Base-by-base conservation (phyloP, 2,113 vertebrate species). In the Apodemus speciosus region DNA sequence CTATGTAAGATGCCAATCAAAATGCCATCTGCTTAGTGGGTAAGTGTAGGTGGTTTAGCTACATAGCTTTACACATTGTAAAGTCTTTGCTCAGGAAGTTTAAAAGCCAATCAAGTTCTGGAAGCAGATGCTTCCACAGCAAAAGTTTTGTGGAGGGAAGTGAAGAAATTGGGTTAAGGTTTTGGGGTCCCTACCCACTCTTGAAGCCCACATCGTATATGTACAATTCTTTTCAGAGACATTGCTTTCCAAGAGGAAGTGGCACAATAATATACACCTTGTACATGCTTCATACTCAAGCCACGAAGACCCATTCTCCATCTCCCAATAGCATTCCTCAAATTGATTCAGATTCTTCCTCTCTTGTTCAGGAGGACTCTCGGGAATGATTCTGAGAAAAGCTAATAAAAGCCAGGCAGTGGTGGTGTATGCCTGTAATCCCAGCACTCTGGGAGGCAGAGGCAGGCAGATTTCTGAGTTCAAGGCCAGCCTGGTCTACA, bases 231-330 rank as follows among this genome's bases (percentile, higher is more conserved):
- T 21, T 27, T 25, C 38, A 51, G 23, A 46, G 60, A 25, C 1
- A 21, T 11, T 38, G 14, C 40, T 40, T 91, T 23, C 71, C 11
- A 16, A 0, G 2, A 4, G 25, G 75, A 1, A 38, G 25, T 2
- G 2, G 27, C 3, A 4, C 3, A 23, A 40, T 30, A 7, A 38
- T 14, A 13, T 27, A 27, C 0, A 1, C 21, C 18, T 71, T 23
- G 25, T 7, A 32, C 14, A 0, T 7, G 25, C n/a, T 56, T 58
- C 64, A 69, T 23, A 27, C 46, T 76, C 73, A 72, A 51, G 66
- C 10, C 68, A 68, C 6, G 35, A 13, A n/a, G 32, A 21, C 9
- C n/a, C 1, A 10, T 60, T 58, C 62, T n/a, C 58, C 27, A 30
- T 30, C 60, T 79, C 7, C 49, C 49, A 53, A 18, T 77, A 35